Evolutionary conservation across 92 coral and sea anemone genomes (phyloP).

Genomic region (Palythoa caribaeorum): DNA sequence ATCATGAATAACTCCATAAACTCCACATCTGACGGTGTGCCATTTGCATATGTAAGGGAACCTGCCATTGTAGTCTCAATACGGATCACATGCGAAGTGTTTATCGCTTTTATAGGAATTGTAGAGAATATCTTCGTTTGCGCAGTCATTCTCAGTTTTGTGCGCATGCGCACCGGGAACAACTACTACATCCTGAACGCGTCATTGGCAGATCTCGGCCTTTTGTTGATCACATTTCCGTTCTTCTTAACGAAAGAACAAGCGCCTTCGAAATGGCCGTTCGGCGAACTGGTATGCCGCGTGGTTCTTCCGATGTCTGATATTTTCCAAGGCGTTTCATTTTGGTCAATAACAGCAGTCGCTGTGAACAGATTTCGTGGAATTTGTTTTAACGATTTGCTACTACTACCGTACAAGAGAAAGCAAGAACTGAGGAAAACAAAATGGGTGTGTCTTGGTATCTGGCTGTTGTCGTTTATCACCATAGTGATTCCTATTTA

Average conservation of each 20-base stretch:
- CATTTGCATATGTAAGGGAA: background rate
- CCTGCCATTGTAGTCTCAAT: constrained; percentile 14
- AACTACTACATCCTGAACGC: constrained; percentile 59
- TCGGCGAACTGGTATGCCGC: constrained; percentile 54
- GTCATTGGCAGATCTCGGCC: constrained; percentile 62
- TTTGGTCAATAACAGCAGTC: constrained; percentile 60
- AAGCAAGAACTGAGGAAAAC: constrained; percentile 32
- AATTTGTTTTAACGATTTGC: constrained; percentile 31
- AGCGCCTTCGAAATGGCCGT: constrained; percentile 56
- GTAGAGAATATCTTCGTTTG: constrained; percentile 58
- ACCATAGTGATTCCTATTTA: constrained; percentile 13
- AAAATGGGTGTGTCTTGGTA: constrained; percentile 17
- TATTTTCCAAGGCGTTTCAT: constrained; percentile 62
- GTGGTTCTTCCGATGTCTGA: constrained; percentile 55
- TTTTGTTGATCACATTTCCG: constrained; percentile 51
- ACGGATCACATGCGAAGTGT: constrained; percentile 41
- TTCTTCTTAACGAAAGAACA: constrained; percentile 31
- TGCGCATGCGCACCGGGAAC: constrained; percentile 52
- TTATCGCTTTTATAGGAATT: constrained; percentile 50
- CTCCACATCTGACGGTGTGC: background rate
- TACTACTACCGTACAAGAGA: constrained; percentile 19
- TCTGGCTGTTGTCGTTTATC: constrained; percentile 21
- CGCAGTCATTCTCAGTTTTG: constrained; percentile 42
- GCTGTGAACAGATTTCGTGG: constrained; percentile 55
- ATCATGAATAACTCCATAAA: background rate